phyloP scores from a whole-genome alignment of 2,113 vertebrate genomes.

The Phaethon lepturus region DNA sequence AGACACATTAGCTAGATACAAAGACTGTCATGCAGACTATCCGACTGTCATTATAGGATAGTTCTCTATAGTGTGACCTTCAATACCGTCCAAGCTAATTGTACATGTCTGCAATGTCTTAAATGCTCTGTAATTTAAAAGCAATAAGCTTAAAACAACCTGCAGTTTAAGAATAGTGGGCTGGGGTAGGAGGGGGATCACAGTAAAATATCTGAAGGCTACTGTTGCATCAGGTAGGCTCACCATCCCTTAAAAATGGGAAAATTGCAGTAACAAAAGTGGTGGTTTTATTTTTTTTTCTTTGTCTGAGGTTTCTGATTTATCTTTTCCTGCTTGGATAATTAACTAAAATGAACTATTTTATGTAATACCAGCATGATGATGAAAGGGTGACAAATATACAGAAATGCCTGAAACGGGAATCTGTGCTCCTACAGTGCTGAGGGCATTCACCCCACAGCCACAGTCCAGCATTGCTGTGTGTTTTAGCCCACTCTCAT shows the following conservation, averaged over 20 bases:
- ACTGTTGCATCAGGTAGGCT: neutral
- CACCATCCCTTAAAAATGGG: neutral
- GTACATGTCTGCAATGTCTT: neutral
- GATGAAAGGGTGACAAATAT: neutral
- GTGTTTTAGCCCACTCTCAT: neutral
- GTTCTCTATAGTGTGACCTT: neutral
- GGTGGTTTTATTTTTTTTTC: neutral
- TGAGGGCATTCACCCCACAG: neutral
- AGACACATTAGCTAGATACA: neutral
- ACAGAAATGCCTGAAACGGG: neutral
- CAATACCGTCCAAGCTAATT: neutral
- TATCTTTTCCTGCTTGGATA: neutral
- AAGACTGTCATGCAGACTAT: neutral
- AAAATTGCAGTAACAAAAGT: neutral
- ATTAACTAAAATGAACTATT: neutral
- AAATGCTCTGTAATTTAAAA: conserved; percentile 13
- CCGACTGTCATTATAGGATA: neutral
- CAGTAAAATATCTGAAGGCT: neutral
- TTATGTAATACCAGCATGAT: neutral
- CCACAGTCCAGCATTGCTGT: neutral
- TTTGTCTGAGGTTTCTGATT: neutral
- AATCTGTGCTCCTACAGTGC: neutral
- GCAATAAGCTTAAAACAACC: conserved; percentile 16
- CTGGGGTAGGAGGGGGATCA: neutral
- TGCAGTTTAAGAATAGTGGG: neutral